Base-by-base conservation (phyloP, 2,888 invertebrate genomes). In the Lamproptera curius region DNA sequence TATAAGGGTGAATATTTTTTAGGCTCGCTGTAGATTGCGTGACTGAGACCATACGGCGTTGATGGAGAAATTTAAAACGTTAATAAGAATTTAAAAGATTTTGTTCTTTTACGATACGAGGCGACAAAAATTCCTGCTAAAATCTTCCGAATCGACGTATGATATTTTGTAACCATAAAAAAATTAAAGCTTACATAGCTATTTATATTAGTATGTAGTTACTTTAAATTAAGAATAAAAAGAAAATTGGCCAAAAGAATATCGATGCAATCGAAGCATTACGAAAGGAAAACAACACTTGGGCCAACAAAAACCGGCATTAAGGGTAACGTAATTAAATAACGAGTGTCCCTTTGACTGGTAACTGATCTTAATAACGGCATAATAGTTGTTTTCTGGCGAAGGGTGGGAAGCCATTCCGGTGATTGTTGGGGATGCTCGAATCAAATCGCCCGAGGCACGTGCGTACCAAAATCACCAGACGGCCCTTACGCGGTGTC, bases 331-430 rank as follows among this genome's bases (percentile, higher is more conserved):
- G 71, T 83, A 83, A 84, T 85, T 82, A 76, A 84, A 85, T 85
- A 83, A 83, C 74, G 75, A 80, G 73, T 70, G 77, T 81, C 83
- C 80, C 77, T 79, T 80, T 76, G 71, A 73, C 72, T 73, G 72
- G 79, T 70, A 68, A 72, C 72, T 73, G 74, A 68, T 79, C 81
- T 80, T 76, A 82, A 83, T 84, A 84, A 85, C 81, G 76, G 76
- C 79, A 74, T 80, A 81, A 83, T 84, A 80, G 81, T 80, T 81
- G 79, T 82, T 78, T 77, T 76, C 65, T 66, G 61, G 65, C 61
- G 72, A 70, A 77, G 77, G 76, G 53, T 63, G 73, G 63, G 67
- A 66, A 69, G 74, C 73, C 75, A 78, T 79, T 76, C 74, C 57
- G 55, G 54, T 58, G 62, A 67, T 63, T 63, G 65, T 54, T 60